Evolutionary conservation across 2,797 vertebrate species (phyloP), one percentile per base, ranked within the genome.

Genomic region (Poecilia gillii): DNA sequence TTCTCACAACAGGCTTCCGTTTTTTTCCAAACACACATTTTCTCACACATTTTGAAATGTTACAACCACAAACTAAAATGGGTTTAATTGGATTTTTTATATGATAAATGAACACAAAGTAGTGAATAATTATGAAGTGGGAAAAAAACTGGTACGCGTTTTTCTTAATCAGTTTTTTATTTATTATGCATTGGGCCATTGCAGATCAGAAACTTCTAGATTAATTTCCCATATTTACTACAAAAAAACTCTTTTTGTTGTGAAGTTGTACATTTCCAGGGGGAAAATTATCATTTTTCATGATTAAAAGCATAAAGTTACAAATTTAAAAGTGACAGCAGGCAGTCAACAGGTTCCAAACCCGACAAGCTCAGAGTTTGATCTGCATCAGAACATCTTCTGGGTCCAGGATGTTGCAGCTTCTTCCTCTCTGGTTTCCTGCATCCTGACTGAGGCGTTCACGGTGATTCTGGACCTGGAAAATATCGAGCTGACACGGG

Each of bases 1-100:
- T 36, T 7, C 59, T 36, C 74, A 75, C 81, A 51, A 59, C 85
- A 87, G 76, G 79, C 93, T 92, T 93, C 79, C 85, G 90, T 89
- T 90, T 57, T 11, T 57, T 12, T 4, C 11, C 3, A 28, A 12
- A 13, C 55, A 14, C 3, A n/a, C 53, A 57, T 77, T 39, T 41
- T 41, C 20, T 36, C 64, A 23, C 62, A 66, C 20, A 41, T 68
- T 59, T 68, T 23, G 1, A 23, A 20, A 23, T 20, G 62, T 68
- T 68, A 23, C 64, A 12, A 11, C 18, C 33, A 14, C 31, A 39
- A 41, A 39, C 64, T 68, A 39, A 23, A 41, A 11, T 39, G 64
- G 36, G 33, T 66, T 39, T 33, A 33, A 20, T 33, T 33, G 16
- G 16, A 64, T 3, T 36, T 64, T 49, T 25, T 68, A 41, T 39